Base-by-base conservation (phyloP, 2,797 vertebrate genomes). In the Mionectes olivaceus region DNA sequence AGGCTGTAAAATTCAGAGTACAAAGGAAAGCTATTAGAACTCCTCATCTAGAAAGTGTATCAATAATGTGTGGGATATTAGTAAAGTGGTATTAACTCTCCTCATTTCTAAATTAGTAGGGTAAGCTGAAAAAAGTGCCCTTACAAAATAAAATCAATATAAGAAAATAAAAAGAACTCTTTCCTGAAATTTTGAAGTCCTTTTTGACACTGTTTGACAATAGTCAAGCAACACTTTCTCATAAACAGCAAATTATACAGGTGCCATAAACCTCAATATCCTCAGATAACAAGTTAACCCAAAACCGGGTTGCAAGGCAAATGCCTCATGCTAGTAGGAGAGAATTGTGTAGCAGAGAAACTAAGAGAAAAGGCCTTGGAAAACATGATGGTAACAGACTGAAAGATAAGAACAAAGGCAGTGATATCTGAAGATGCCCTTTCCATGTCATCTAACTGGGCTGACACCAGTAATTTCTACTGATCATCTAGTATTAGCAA, bases 1-100 rank as follows among this genome's bases (percentile, higher is more conserved):
- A 91, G 91, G 25, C 28, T 63, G 35, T 83, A 83, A 91, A 87
- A 95, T 68, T 56, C 60, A 75, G 32, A 93, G 28, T 24, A 81
- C 28, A 71, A 60, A 83, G 28, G 50, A 92, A 91, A 94, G 13
- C 14, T 83, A 57, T 81, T 68, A 89, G 87, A 94, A 64, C 23
- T 83, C 47, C 44, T 90, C 83, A 83, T 68, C 78, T 71, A 91
- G 46, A 35, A 59, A 92, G 57, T 14, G 19, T 55, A 67, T 75
- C 74, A 74, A 77, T 93, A 30, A 87, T 75, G 69, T 65, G 53
- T 69, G 33, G 27, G 47, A 46, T 86, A 59, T n/a, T 83, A 89
- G 65, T 59, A 81, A 89, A 87, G 59, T 41, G 32, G 39, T 75
- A 39, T 33, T 89, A 71, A 41, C 30, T 91, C 16, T 88, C 35